These are phyloP conservation scores for Drosophila micromelanica DNA, from an alignment of 1,140 invertebrate genomes.

Conservation along the genomic window DNA sequence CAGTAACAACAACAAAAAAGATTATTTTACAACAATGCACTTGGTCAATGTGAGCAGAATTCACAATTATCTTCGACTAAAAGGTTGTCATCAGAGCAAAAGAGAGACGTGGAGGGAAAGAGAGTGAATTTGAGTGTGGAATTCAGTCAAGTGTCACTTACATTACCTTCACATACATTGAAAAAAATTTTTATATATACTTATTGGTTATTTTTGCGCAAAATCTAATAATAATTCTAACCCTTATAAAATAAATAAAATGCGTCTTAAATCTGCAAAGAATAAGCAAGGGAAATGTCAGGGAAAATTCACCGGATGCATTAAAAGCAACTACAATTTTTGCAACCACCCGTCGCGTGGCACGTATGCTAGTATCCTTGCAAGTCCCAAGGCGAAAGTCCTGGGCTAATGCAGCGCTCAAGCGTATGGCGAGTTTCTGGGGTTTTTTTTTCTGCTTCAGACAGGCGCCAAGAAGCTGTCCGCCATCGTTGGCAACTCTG, in stretches of 20 bases:
- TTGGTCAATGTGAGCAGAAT: constrained; percentile 62
- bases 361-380: constrained; percentile 11
- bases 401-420: neutral
- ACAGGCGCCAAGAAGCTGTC: constrained; percentile 29
- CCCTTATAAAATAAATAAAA: constrained; percentile 16
- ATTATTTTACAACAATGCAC: constrained; percentile 60
- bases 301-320: constrained; percentile 51
- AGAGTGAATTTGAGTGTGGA: neutral
- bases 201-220: neutral
- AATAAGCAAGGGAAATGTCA: constrained; percentile 14
- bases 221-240: constrained; percentile 14
- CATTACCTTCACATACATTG: neutral
- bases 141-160: neutral
- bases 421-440: neutral
- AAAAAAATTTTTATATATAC: neutral
- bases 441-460: neutral
- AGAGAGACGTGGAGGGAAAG: constrained; percentile 12
- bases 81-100: constrained; percentile 19
- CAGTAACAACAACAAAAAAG: constrained; percentile 40
- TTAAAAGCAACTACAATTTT: constrained; percentile 61
- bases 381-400: constrained; percentile 34
- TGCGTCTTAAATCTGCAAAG: constrained; percentile 7
- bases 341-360: constrained; percentile 58
- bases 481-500: neutral
- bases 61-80: constrained; percentile 36